Conservation (phyloP, 2,888 invertebrate species). For the Acronicta aceris region DNA sequence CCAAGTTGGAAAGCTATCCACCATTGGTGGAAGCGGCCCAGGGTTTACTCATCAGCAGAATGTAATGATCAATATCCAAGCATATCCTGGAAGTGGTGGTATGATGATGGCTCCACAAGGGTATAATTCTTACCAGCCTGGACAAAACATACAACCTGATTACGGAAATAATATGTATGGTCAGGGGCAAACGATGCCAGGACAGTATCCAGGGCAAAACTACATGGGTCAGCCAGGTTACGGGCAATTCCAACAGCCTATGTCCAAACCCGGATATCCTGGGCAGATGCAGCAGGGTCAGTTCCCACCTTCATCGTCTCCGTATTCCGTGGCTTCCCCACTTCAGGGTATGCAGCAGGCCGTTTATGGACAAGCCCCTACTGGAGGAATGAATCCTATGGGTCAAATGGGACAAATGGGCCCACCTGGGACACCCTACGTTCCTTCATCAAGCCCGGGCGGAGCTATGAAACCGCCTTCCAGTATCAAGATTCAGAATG, state of each 20-base stretch:
- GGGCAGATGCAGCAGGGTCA: slow-evolving; percentile 67
- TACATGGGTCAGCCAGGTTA: slow-evolving; percentile 75
- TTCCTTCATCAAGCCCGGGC: slow-evolving; percentile 74
- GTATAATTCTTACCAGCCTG: slow-evolving; percentile 78
- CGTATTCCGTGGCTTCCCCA: slow-evolving; percentile 77
- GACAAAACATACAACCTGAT: slow-evolving; percentile 80
- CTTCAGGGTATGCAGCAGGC: slow-evolving; percentile 85
- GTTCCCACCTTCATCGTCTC: slow-evolving; percentile 70
- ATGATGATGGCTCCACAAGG: slow-evolving; percentile 83
- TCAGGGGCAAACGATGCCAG: slow-evolving; percentile 74
- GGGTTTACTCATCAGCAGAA: slow-evolving; percentile 90
- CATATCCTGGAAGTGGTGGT: slow-evolving; percentile 88
- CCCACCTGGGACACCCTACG: slow-evolving; percentile 66
- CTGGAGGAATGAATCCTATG: slow-evolving; percentile 58
- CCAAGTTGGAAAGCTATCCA: slow-evolving; percentile 83
- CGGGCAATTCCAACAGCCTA: slow-evolving; percentile 73
- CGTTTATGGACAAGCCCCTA: slow-evolving; percentile 76
- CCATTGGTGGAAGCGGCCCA: slow-evolving; percentile 68
- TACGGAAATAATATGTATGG: slow-evolving; percentile 81
- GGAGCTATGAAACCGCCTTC: slow-evolving; percentile 74
- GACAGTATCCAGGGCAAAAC: slow-evolving; percentile 72
- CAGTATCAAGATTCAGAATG: slow-evolving; percentile 80
- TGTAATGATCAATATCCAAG: slow-evolving; percentile 91
- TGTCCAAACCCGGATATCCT: slow-evolving; percentile 77
- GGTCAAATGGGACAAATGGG: slow-evolving; percentile 71